phyloP scores from a whole-genome alignment of 2,113 vertebrate species.

The Crocuta crocuta region DNA sequence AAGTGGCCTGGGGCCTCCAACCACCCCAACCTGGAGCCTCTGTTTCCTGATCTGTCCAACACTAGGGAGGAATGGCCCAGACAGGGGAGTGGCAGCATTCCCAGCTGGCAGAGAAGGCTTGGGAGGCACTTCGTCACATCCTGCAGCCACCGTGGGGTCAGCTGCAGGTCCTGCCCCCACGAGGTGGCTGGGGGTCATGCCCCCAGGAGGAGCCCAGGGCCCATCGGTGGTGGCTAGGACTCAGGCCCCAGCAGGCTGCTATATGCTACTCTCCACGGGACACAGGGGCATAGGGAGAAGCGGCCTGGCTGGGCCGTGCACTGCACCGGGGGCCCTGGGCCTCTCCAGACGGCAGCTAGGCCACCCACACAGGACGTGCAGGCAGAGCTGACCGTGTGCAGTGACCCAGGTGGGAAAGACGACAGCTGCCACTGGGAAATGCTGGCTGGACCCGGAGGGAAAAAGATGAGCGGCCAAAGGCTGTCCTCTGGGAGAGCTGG shows the following conservation, averaged over 20 bases:
- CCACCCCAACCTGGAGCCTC: neutral
- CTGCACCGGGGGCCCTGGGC: neutral
- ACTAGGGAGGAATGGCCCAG: neutral
- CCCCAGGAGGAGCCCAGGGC: neutral
- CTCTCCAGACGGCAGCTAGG: neutral
- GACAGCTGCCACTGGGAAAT: fast-evolving
- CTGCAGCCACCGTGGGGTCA: neutral
- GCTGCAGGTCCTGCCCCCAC: neutral
- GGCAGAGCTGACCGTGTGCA: fast-evolving
- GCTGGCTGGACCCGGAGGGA: neutral
- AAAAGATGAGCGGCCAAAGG: fast-evolving
- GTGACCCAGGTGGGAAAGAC: neutral
- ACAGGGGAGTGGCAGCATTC: neutral
- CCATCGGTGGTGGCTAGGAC: neutral
- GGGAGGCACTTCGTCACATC: neutral
- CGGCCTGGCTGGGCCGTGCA: too few species aligned
- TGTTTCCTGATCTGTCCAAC: neutral
- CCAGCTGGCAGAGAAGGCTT: neutral
- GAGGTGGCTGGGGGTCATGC: neutral
- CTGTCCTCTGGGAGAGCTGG: fast-evolving
- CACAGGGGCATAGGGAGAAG: neutral
- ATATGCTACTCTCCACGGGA: neutral
- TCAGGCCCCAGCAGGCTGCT: neutral
- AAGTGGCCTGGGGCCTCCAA: neutral
- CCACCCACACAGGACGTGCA: fast-evolving